phyloP scores from a whole-genome alignment of 2,797 vertebrate species.

The Falco columbarius region DNA sequence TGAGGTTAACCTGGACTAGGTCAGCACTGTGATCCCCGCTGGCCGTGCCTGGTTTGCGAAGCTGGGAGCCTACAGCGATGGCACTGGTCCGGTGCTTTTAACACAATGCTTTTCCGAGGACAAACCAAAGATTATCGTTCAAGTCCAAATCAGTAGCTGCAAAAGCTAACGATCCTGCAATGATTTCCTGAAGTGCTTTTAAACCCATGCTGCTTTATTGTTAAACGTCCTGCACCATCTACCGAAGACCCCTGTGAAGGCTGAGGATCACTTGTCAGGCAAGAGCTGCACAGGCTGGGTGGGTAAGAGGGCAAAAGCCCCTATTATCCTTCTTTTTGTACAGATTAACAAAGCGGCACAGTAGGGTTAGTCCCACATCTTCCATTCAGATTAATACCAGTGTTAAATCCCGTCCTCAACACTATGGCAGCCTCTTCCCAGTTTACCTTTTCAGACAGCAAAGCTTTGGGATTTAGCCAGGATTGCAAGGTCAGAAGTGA shows the following conservation, averaged over 20 bases:
- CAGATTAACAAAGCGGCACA: not conserved
- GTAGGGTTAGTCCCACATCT: not conserved
- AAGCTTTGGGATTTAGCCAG: not conserved
- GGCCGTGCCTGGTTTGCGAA: not conserved
- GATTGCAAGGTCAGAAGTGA: not conserved
- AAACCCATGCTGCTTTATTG: not conserved
- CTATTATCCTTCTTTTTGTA: not conserved
- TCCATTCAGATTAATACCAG: not conserved
- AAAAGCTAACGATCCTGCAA: not conserved
- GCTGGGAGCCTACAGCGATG: not conserved
- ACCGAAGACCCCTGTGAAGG: no score
- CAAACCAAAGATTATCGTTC: not conserved
- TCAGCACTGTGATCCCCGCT: not conserved
- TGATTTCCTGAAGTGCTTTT: not conserved
- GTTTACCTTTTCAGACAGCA: not conserved
- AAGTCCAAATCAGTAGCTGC: not conserved
- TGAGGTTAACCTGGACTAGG: not conserved
- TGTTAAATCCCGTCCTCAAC: not conserved
- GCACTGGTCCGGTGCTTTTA: not conserved
- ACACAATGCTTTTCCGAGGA: not conserved
- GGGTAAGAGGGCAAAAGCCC: not conserved
- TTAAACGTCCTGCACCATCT: not conserved
- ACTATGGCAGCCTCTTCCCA: not conserved
- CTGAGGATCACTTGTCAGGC: not conserved
- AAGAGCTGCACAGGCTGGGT: not conserved